Evolutionary conservation across 2,113 vertebrate species (phyloP).

Genomic region (Acanthisitta chloris): DNA sequence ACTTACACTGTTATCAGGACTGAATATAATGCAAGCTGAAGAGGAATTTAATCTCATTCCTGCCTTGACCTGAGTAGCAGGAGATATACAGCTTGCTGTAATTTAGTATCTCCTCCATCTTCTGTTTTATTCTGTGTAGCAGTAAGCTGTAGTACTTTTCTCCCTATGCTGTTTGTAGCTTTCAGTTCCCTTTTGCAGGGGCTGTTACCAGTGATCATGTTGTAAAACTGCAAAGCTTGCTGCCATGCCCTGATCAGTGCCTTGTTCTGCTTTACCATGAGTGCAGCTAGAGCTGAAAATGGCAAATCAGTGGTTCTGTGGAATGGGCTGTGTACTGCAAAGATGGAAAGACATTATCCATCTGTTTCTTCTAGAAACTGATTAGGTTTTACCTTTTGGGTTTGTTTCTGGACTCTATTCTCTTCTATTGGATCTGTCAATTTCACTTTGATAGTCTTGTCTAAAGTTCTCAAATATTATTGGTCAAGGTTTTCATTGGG

Average conservation of each 20-base stretch:
- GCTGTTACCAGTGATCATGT: neutral
- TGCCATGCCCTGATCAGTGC: neutral
- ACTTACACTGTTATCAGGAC: neutral
- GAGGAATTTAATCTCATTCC: neutral
- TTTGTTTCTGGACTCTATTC: neutral
- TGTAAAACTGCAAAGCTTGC: neutral
- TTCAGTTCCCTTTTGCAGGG: neutral
- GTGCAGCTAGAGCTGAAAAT: neutral
- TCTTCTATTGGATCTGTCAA: neutral
- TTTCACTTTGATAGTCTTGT: neutral
- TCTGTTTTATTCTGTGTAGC: neutral
- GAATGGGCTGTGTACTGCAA: neutral
- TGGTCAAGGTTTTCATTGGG: neutral
- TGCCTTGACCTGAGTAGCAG: neutral
- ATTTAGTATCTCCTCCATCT: neutral
- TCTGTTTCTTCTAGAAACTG: neutral
- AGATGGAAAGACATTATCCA: neutral
- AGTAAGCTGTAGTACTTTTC: neutral
- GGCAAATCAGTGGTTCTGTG: neutral
- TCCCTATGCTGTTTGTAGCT: neutral
- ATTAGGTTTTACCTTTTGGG: neutral
- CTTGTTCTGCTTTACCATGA: neutral
- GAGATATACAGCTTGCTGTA: neutral
- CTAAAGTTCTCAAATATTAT: neutral
- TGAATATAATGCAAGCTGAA: neutral